These are phyloP conservation scores for Neogale vison DNA, from an alignment of 2,113 vertebrate species.

Conservation along the genomic window DNA sequence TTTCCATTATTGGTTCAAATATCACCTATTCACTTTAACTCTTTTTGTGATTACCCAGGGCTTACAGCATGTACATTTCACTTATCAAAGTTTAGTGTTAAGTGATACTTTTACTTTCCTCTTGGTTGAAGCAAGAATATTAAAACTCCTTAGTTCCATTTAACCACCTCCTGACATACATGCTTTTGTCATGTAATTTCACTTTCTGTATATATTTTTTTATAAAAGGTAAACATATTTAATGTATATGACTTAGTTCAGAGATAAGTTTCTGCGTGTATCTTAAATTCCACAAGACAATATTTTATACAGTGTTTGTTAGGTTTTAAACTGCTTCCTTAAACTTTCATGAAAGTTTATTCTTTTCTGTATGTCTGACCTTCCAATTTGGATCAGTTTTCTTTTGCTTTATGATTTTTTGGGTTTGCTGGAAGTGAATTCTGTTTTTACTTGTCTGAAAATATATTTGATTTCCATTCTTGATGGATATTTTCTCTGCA, in stretches of 20 bases:
- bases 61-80: not conserved
- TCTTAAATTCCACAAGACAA: not conserved
- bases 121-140: slow-evolving; percentile 6
- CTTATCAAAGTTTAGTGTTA: not conserved
- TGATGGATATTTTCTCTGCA: slow-evolving; percentile 14
- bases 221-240: not conserved
- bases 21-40: slow-evolving; percentile 10
- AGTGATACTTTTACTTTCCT: not conserved
- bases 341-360: not conserved
- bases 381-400: slow-evolving; percentile 10
- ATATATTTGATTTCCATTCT: not conserved
- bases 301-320: not conserved
- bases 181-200: not conserved
- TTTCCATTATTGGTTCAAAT: not conserved
- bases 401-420: slow-evolving; percentile 18
- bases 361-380: not conserved
- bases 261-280: not conserved
- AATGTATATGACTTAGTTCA: not conserved
- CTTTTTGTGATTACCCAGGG: not conserved
- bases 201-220: not conserved
- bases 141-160: not conserved
- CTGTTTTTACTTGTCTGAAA: slow-evolving; percentile 7
- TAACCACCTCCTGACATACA: not conserved
- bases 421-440: not conserved
- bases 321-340: not conserved